A percentile compares a stretch with the other conserved stretches of the same genome.
These are phyloP conservation scores for Dicerorhinus sumatrensis DNA, from an alignment of 2,113 vertebrate genomes.

Conservation along the genomic window DNA sequence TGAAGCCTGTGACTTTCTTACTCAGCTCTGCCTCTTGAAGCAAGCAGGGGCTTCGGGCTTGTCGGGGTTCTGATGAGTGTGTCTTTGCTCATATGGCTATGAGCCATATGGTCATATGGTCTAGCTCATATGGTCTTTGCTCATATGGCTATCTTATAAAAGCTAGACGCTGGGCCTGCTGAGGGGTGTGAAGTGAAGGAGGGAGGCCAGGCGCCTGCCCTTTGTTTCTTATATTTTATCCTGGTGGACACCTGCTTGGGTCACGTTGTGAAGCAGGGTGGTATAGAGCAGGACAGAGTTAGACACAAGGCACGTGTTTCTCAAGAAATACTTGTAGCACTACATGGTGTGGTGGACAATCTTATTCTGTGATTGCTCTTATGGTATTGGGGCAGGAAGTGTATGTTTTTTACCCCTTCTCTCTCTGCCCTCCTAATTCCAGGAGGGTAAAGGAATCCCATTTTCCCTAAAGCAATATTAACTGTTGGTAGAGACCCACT, in stretches of 20 bases:
- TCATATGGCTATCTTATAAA: not conserved
- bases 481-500: not conserved
- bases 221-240: not conserved
- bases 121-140: too few relatives aligned
- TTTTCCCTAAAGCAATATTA: not conserved
- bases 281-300: not conserved
- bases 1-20: not conserved
- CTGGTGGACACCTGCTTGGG: not conserved
- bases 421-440: not conserved
- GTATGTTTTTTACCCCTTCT: not conserved
- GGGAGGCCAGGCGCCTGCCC: not conserved
- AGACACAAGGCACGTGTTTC: too few relatives aligned
- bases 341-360: too few relatives aligned
- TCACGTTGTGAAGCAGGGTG: not conserved
- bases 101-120: too few relatives aligned
- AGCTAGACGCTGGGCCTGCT: not conserved
- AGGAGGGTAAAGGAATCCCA: not conserved
- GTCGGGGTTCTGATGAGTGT: too few relatives aligned
- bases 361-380: not conserved
- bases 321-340: not conserved
- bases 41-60: not conserved
- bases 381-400: not conserved
- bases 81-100: not conserved
- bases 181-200: not conserved
- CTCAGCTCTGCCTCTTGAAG: not conserved